A percentile compares a stretch with the other conserved stretches of the same genome.
phyloP scores from a whole-genome alignment of 2,113 vertebrate species.

The Callipepla squamata region DNA sequence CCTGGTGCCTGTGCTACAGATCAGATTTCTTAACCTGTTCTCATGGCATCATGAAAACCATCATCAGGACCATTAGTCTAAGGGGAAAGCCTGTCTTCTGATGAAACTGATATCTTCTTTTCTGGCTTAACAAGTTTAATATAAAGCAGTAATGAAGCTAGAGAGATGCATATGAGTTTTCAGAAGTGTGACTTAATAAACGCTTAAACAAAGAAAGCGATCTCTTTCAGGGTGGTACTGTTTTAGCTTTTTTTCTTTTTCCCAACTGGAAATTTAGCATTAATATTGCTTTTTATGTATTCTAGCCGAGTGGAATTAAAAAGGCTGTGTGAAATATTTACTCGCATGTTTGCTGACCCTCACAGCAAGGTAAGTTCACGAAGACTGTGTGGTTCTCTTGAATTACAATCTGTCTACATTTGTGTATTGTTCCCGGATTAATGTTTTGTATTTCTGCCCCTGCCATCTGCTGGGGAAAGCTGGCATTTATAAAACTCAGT shows the following conservation, averaged over 20 bases:
- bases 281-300: not conserved
- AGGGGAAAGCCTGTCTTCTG: constrained; percentile 16
- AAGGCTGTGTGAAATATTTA: constrained; percentile 98
- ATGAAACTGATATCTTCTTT: constrained; percentile 10
- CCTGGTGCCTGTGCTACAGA: not conserved
- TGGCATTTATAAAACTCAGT: not conserved
- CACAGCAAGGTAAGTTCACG: constrained; percentile 92
- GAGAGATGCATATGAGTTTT: not conserved
- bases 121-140: not conserved
- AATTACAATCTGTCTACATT: not conserved
- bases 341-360: constrained; percentile 98
- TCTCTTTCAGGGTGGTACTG: not conserved
- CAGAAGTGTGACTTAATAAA: not conserved
- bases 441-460: not conserved
- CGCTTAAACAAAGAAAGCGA: not conserved
- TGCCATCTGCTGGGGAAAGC: constrained; percentile 17
- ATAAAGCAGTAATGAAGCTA: not conserved
- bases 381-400: not conserved
- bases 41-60: not conserved
- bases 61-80: constrained; percentile 28
- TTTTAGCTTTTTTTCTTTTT: not conserved
- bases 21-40: constrained; percentile 51
- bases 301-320: constrained; percentile 96
- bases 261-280: not conserved
- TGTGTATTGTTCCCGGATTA: not conserved